Conservation (phyloP, 2,888 invertebrate species). For the Encarsia formosa region DNA sequence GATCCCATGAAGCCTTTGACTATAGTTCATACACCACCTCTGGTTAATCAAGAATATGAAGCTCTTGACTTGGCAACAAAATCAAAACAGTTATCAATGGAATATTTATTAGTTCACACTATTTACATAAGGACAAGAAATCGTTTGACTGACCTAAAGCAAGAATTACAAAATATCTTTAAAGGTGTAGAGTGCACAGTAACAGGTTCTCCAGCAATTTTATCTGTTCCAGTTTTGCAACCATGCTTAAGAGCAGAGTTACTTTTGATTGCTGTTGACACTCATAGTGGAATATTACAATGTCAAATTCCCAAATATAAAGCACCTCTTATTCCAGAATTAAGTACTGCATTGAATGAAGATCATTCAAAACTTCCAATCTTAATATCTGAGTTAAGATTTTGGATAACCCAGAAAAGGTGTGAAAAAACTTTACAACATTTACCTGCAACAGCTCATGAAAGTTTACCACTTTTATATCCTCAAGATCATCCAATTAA, state of each 20-base stretch:
- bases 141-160: constrained; percentile 76
- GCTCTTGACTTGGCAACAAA: constrained; percentile 75
- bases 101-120: constrained; percentile 88
- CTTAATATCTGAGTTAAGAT: constrained; percentile 68
- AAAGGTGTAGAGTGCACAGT: constrained; percentile 75
- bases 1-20: constrained; percentile 74
- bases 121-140: constrained; percentile 89
- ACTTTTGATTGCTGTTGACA: constrained; percentile 87
- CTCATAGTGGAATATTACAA: constrained; percentile 87
- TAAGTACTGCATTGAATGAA: constrained; percentile 74
- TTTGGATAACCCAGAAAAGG: constrained; percentile 86
- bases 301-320: constrained; percentile 91
- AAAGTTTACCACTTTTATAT: constrained; percentile 78
- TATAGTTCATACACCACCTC: constrained; percentile 64
- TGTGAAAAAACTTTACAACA: constrained; percentile 95
- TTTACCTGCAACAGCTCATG: constrained; percentile 82
- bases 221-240: constrained; percentile 83
- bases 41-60: constrained; percentile 67
- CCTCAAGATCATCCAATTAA: constrained; percentile 74
- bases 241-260: constrained; percentile 91
- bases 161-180: constrained; percentile 67
- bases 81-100: constrained; percentile 91
- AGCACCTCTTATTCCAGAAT: constrained; percentile 71
- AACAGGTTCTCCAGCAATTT: constrained; percentile 87
- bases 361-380: constrained; percentile 66